Evolutionary conservation across 1,140 invertebrate genomes (phyloP).

Genomic region (Heliothis subflexa): DNA sequence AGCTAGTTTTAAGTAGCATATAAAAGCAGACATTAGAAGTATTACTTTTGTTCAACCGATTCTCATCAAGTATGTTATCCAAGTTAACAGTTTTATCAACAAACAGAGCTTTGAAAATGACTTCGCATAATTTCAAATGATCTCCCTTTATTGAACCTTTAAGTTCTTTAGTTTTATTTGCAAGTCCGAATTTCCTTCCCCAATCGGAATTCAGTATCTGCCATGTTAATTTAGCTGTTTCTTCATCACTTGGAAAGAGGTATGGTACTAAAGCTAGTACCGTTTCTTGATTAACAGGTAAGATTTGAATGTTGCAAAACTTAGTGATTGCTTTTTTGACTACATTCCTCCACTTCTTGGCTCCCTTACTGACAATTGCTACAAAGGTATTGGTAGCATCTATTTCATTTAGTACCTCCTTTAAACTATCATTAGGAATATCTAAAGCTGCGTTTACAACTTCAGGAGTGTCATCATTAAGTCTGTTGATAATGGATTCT

Average conservation of each 20-base stretch:
- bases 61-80: constrained; percentile 68
- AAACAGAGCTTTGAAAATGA: constrained; percentile 73
- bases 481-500: constrained; percentile 86
- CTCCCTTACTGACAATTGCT: constrained; percentile 64
- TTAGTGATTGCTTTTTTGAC: constrained; percentile 75
- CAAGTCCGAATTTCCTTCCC: constrained; percentile 76
- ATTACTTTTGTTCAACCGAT: constrained; percentile 66
- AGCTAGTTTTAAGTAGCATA: constrained; percentile 73
- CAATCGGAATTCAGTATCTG: constrained; percentile 85
- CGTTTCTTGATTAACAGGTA: constrained; percentile 74
- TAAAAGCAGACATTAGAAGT: constrained; percentile 70
- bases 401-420: constrained; percentile 74
- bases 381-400: constrained; percentile 70
- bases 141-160: constrained; percentile 62
- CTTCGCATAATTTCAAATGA: constrained; percentile 62
- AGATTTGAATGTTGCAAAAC: constrained; percentile 73
- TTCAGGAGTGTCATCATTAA: constrained; percentile 87
- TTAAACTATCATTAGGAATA: constrained; percentile 74
- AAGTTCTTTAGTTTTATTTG: constrained; percentile 70
- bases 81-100: constrained; percentile 62
- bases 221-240: constrained; percentile 81
- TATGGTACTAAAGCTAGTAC: constrained; percentile 87
- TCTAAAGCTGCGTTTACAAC: constrained; percentile 86
- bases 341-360: constrained; percentile 76
- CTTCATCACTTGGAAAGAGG: constrained; percentile 86